Base-by-base conservation (phyloP, 1,140 invertebrate species). In the Hydropsyche tenuis region DNA sequence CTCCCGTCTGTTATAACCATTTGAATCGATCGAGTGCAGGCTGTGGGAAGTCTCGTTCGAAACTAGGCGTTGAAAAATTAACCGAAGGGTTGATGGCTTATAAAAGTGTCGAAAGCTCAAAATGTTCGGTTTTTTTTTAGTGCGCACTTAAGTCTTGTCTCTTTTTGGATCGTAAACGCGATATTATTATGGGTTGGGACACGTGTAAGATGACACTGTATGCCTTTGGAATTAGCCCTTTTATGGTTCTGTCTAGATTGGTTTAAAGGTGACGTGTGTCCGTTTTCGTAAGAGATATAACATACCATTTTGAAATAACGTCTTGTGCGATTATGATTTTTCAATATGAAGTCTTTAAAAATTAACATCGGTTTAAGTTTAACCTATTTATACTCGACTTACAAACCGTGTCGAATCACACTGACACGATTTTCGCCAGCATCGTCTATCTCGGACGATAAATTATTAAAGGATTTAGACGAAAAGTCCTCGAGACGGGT, bases 1-100 rank as follows among this genome's bases (percentile, higher is more conserved):
- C 63, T 74, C n/a, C 65, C 66, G 70, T 76, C 75, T 76, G 75
- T 74, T 76, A 72, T 76, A 71, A 62, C 69, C 70, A 76, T 76
- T 72, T 65, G 75, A 73, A 76, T 76, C 72, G 69, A 76, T 73
- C 73, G 22, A 18, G 48, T 16, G 51, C 65, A 27, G 20, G 48
- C 22, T 69, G 42, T 69, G 56, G 27, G 30, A 73, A 68, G 62
- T 53, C 70, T 48, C 65, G 65, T 65, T 25, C 65, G 25, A 20
- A 60, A 70, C 48, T 37, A 9, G 9, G 16, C 53, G 23, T 53
- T 12, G 30, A 65, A 73, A 73, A 73, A 60, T 25, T 22, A 23
- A 25, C 23, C 9, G 22, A 23, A 20, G 51, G 64, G 71, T 22
- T 25, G 71, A 30, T 6, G n/a, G n/a, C n/a, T n/a, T 60, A 22